Conservation (phyloP, 2,113 vertebrate species). For the Camelus dromedarius region DNA sequence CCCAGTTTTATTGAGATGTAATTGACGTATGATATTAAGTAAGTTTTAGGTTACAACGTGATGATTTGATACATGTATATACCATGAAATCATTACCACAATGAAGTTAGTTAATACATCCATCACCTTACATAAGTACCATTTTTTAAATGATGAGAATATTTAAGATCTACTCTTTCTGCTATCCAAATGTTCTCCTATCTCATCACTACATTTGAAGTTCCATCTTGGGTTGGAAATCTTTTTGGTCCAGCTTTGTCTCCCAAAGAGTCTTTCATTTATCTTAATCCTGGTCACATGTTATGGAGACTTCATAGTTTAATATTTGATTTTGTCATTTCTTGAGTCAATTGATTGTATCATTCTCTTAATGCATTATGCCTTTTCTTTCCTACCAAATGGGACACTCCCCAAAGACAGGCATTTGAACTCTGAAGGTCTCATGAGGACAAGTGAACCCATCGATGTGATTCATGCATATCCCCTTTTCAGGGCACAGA, state of each 20-base stretch:
- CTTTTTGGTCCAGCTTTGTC: background rate
- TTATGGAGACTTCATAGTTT: conserved; percentile 22
- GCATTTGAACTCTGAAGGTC: background rate
- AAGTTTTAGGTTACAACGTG: background rate
- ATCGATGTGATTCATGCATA: background rate
- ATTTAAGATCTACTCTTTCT: background rate
- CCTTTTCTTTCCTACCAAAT: background rate
- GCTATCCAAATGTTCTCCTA: background rate
- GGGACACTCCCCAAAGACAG: background rate
- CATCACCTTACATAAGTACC: background rate
- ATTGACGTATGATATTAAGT: background rate
- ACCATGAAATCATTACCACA: background rate
- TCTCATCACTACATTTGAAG: background rate
- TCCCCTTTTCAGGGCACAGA: background rate
- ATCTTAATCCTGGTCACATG: conserved; percentile 21
- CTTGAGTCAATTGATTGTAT: background rate
- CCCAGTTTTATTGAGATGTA: background rate
- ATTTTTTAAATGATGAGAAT: background rate
- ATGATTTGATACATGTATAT: background rate
- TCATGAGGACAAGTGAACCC: background rate
- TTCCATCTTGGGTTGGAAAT: conserved; percentile 19
- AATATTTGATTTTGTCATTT: conserved; percentile 48
- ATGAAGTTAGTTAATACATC: background rate
- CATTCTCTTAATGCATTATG: background rate
- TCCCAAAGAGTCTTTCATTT: background rate